Evolutionary conservation across 2,888 invertebrate genomes (phyloP).

Genomic region (Fragum sueziense): DNA sequence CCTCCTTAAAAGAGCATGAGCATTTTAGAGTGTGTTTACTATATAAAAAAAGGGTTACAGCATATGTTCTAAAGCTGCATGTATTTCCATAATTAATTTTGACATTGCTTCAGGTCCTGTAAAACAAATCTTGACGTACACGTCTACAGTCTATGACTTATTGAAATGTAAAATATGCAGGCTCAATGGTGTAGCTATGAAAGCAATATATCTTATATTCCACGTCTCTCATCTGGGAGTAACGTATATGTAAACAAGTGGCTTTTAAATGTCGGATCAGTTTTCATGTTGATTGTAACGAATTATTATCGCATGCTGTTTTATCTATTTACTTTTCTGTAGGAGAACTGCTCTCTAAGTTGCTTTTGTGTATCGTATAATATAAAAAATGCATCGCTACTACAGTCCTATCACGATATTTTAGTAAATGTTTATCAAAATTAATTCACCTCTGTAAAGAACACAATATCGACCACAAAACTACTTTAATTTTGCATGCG

Average conservation of each 20-base stretch:
- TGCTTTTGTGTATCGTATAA: too few relatives aligned
- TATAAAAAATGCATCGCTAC: too few relatives aligned
- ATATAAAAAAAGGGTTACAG: background rate
- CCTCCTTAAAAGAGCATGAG: too few relatives aligned
- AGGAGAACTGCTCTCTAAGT: background rate
- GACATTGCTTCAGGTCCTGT: conserved; percentile 28
- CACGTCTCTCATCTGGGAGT: conserved; percentile 2
- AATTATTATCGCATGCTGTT: conserved; percentile 13
- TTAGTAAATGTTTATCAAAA: too few relatives aligned
- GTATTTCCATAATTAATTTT: conserved; percentile 34
- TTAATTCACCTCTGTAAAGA: too few relatives aligned
- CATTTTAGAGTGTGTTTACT: too few relatives aligned
- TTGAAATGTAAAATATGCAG: conserved; percentile 23
- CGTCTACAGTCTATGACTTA: conserved; percentile 21
- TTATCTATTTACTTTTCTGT: conserved; percentile 7
- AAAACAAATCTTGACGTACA: conserved; percentile 16
- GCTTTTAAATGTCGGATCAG: conserved; percentile 23
- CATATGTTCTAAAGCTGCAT: conserved; percentile 31
- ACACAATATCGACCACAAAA: too few relatives aligned
- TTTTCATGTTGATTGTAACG: conserved; percentile 8
- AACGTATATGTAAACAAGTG: conserved; percentile 24
- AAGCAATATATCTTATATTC: conserved; percentile 18
- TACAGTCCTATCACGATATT: too few relatives aligned
- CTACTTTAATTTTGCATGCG: too few relatives aligned
- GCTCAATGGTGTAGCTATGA: conserved; percentile 3